Evolutionary conservation across 2,888 invertebrate genomes (phyloP).

Genomic region (Ormyrus thymus): DNA sequence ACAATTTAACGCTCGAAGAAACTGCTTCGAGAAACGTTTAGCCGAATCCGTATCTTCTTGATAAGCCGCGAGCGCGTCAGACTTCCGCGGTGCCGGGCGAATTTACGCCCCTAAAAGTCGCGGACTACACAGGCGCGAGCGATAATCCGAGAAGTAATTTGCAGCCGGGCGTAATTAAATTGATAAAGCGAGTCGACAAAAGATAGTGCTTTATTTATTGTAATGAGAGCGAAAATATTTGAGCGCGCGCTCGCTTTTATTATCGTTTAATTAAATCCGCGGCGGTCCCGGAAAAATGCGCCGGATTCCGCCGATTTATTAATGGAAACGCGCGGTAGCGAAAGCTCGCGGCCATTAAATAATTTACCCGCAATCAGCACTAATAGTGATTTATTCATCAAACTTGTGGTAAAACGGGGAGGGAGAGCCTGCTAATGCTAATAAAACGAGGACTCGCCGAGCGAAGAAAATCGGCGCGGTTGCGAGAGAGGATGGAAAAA

Average conservation of each 20-base stretch:
- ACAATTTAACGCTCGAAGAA: no score
- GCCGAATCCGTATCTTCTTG: no score
- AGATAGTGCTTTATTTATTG: constrained; percentile 36
- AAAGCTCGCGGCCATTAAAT: constrained; percentile 20
- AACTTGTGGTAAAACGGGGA: neutral
- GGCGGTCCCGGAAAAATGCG: neutral
- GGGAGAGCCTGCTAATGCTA: constrained; percentile 3
- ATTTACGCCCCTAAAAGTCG: neutral
- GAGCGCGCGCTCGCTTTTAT: neutral
- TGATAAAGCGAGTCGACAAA: constrained; percentile 26
- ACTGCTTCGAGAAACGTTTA: no score
- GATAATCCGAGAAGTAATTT: neutral
- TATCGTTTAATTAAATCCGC: constrained; percentile 44
- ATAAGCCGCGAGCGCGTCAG: no score
- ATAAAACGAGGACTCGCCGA: neutral
- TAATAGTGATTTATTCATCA: constrained; percentile 45
- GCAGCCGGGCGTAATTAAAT: constrained; percentile 15
- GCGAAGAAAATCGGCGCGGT: neutral
- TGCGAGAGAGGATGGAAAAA: no score
- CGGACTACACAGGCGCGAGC: neutral
- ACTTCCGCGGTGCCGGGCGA: no score
- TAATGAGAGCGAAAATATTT: constrained; percentile 29
- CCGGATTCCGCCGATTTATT: constrained; percentile 34
- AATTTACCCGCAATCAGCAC: constrained; percentile 33
- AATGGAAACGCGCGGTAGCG: constrained; percentile 18